These are phyloP conservation scores for Protobothrops flavoviridis DNA, from an alignment of 2,113 vertebrate species.

Conservation along the genomic window DNA sequence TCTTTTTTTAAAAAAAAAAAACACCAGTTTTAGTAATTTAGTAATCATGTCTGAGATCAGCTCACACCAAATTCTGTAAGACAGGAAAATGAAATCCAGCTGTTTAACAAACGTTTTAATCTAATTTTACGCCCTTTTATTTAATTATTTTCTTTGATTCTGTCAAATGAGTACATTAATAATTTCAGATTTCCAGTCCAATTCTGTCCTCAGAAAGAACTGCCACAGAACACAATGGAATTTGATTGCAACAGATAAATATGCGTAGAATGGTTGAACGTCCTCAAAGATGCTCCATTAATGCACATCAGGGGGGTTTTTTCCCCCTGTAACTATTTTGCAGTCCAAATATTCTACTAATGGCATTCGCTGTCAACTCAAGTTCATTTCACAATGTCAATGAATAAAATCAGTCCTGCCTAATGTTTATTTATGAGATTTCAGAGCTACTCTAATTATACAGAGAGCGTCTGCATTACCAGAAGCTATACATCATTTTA, in stretches of 20 bases:
- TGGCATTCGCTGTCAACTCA: conserved; percentile 15
- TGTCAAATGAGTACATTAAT: background rate
- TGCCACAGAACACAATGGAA: background rate
- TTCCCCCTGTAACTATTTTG: background rate
- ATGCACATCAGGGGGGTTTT: background rate
- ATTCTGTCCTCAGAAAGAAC: background rate
- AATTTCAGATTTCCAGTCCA: background rate
- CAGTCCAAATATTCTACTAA: background rate
- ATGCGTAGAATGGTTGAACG: background rate
- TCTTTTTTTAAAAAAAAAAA: background rate
- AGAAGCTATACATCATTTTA: conserved; percentile 21
- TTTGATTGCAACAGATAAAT: background rate
- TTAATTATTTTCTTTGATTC: background rate
- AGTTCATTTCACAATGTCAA: conserved; percentile 30
- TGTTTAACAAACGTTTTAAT: background rate
- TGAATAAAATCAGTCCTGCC: background rate
- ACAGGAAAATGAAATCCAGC: background rate
- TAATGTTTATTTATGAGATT: conserved; percentile 29
- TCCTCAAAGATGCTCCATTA: background rate
- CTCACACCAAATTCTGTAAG: background rate
- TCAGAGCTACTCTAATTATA: background rate
- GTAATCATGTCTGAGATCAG: background rate
- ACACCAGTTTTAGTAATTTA: background rate
- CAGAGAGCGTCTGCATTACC: background rate
- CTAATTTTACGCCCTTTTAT: background rate